Conservation (phyloP, 2,113 vertebrate species). For the Embiotoca jacksoni region DNA sequence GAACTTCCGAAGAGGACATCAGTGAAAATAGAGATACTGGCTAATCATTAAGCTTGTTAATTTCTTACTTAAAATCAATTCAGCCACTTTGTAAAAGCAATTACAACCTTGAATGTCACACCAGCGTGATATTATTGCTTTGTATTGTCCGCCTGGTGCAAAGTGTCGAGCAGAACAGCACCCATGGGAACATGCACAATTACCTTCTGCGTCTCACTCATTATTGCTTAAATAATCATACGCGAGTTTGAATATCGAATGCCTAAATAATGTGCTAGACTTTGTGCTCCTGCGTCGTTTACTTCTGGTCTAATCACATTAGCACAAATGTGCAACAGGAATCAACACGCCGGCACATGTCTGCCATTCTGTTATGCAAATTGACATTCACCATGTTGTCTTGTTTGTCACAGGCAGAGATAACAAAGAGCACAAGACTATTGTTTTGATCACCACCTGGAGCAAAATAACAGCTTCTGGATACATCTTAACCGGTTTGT, state of each 20-base stretch:
- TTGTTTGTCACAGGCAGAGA: slow-evolving; percentile 24
- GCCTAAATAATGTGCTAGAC: slow-evolving; percentile 49
- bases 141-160: slow-evolving; percentile 30
- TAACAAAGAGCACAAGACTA: slow-evolving; percentile 5
- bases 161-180: slow-evolving; percentile 49
- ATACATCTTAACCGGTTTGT: slow-evolving; percentile 8
- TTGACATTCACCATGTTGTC: slow-evolving; percentile 13
- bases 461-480: slow-evolving; percentile 4
- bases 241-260: slow-evolving; percentile 50
- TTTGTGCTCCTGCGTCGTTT: slow-evolving; percentile 47
- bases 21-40: not conserved
- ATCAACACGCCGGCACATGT: slow-evolving; percentile 1
- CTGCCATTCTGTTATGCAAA: slow-evolving; percentile 25
- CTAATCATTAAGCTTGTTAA: slow-evolving; percentile 42
- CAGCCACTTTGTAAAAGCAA: slow-evolving; percentile 37
- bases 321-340: slow-evolving; percentile 39
- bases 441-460: slow-evolving; percentile 40
- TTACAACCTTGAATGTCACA: slow-evolving; percentile 38
- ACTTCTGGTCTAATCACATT: slow-evolving; percentile 40
- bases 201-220: slow-evolving; percentile 63
- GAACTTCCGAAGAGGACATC: not conserved
- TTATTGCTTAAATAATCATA: slow-evolving; percentile 67
- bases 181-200: slow-evolving; percentile 55
- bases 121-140: slow-evolving; percentile 35
- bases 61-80: slow-evolving; percentile 53